These are phyloP conservation scores for Alloplasta piceator DNA, from an alignment of 2,888 invertebrate species.

Conservation along the genomic window DNA sequence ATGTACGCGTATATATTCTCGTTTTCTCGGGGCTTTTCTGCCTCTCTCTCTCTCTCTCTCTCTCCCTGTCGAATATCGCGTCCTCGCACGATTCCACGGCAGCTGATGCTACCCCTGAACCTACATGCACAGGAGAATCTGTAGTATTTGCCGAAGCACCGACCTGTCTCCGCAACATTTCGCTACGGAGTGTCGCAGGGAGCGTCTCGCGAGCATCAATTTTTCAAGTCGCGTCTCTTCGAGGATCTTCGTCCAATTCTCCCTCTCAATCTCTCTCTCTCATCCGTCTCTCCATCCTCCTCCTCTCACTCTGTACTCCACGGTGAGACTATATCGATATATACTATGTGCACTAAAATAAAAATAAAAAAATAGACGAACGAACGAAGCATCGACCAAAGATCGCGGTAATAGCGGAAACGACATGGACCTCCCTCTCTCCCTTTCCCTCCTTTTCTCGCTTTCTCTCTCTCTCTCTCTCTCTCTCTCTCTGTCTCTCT, in stretches of 20 bases:
- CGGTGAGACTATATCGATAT: neutral
- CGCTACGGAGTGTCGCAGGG: slow-evolving; percentile 36
- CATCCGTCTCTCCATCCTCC: neutral
- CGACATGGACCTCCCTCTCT: slow-evolving; percentile 15
- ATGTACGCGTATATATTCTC: slow-evolving; percentile 17
- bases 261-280: slow-evolving; percentile 13
- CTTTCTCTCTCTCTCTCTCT: slow-evolving; percentile 25
- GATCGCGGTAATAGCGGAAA: slow-evolving; percentile 44
- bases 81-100: slow-evolving; percentile 28
- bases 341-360: slow-evolving; percentile 9
- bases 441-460: slow-evolving; percentile 4
- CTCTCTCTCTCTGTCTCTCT: slow-evolving; percentile 4
- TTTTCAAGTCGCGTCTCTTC: slow-evolving; percentile 61
- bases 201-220: slow-evolving; percentile 49
- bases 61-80: slow-evolving; percentile 19
- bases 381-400: slow-evolving; percentile 27
- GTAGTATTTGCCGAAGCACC: slow-evolving; percentile 21
- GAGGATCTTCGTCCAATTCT: slow-evolving; percentile 44
- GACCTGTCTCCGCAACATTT: slow-evolving; percentile 32
- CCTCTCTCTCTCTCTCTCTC: neutral
- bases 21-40: slow-evolving; percentile 42
- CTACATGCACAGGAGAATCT: slow-evolving; percentile 20
- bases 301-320: neutral
- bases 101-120: slow-evolving; percentile 45
- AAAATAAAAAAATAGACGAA: slow-evolving; percentile 12